Conservation (phyloP, 2,113 vertebrate genomes). For the Numenius arquata region DNA sequence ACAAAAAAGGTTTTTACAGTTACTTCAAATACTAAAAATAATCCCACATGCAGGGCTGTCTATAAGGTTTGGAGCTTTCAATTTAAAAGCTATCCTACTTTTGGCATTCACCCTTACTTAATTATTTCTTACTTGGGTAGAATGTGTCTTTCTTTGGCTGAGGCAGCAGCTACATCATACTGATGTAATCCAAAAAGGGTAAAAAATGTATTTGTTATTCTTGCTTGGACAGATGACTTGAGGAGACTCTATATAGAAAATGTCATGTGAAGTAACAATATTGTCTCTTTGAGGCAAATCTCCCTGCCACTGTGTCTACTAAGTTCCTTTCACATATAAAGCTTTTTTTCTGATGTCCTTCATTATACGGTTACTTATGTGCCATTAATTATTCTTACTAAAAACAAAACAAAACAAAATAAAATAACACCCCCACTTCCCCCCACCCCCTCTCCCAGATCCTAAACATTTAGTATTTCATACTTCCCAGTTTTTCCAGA, state of each 20-base stretch:
- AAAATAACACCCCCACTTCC: not conserved
- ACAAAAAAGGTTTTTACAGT: not conserved
- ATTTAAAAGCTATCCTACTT: not conserved
- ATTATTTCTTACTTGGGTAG: constrained; percentile 25
- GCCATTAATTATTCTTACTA: not conserved
- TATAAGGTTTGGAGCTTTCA: not conserved
- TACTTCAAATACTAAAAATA: constrained; percentile 15
- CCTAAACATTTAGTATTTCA: not conserved
- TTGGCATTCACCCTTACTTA: not conserved
- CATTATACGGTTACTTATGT: not conserved
- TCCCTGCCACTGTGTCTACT: not conserved
- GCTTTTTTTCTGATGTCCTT: not conserved
- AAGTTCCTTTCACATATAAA: not conserved
- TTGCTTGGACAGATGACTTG: not conserved
- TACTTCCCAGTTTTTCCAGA: not conserved
- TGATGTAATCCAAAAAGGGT: not conserved
- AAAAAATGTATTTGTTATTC: not conserved
- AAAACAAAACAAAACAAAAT: not conserved
- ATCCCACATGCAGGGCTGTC: not conserved
- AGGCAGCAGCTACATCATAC: constrained; percentile 21
- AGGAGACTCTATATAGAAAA: not conserved
- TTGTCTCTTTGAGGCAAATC: not conserved
- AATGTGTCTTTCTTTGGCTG: not conserved
- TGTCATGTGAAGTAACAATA: not conserved
- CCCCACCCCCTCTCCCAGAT: not conserved